A percentile compares a stretch with the other conserved stretches of the same genome.
phyloP scores from a whole-genome alignment of 64 coral and sea anemone genomes.

The Exaiptasia diaphana region DNA sequence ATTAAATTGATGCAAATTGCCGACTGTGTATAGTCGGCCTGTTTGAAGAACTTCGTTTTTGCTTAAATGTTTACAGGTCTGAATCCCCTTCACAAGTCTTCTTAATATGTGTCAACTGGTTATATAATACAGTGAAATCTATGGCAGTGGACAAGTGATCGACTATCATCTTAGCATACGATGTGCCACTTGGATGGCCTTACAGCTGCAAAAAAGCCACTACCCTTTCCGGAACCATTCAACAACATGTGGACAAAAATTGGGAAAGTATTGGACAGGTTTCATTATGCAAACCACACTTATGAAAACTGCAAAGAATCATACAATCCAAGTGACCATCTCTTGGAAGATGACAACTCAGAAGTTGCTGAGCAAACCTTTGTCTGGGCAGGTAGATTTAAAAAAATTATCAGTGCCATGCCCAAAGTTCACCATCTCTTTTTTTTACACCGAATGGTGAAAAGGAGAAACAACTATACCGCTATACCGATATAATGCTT shows the following conservation, averaged over 20 bases:
- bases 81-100: conserved; percentile 22
- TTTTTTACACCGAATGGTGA: conserved; percentile 45
- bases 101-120: background rate
- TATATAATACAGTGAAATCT: background rate
- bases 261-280: background rate
- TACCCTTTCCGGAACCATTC: background rate
- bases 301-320: conserved; percentile 13
- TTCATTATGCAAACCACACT: conserved; percentile 24
- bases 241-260: background rate
- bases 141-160: background rate
- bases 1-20: too few species aligned
- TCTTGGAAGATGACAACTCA: background rate
- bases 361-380: conserved; percentile 24
- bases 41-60: too few species aligned
- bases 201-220: background rate
- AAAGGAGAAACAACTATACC: conserved; percentile 7
- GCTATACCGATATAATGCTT: too few species aligned
- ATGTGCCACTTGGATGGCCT: conserved; percentile 8
- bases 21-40: too few species aligned
- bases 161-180: background rate
- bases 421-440: conserved; percentile 24
- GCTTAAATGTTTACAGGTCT: background rate
- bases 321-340: background rate
- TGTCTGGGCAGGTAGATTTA: conserved; percentile 35
- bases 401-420: conserved; percentile 41